Evolutionary conservation across 2,113 vertebrate species (phyloP).

Genomic region (Phainopepla nitens): DNA sequence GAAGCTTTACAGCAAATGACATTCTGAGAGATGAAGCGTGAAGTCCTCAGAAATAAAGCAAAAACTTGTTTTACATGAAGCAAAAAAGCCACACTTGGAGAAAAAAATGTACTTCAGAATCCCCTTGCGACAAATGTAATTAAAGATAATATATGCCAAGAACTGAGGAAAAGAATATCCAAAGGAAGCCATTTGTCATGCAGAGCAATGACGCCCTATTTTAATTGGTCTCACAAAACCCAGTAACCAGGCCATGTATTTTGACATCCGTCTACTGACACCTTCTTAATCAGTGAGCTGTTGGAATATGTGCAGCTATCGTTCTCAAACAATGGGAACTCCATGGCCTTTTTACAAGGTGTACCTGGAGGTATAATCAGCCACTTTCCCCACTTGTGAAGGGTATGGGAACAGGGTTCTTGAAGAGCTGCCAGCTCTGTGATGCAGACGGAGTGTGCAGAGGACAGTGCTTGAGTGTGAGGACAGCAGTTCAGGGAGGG

Average conservation of each 20-base stretch:
- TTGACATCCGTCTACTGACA: neutral
- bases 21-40: neutral
- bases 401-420: neutral
- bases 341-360: neutral
- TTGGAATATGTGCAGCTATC: neutral
- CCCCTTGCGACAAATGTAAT: constrained; percentile 8
- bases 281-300: neutral
- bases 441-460: neutral
- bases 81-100: neutral
- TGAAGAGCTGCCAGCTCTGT: neutral
- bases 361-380: neutral
- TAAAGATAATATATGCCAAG: neutral
- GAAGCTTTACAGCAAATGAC: neutral
- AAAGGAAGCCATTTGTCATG: constrained; percentile 38
- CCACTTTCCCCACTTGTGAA: neutral
- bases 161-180: neutral
- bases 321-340: neutral
- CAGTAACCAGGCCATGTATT: neutral
- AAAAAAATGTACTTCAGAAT: neutral
- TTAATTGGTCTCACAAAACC: constrained; percentile 25
- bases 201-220: neutral
- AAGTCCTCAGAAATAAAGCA: neutral
- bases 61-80: neutral
- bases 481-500: neutral
- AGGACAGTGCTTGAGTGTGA: neutral